Evolutionary conservation across 92 coral and sea anemone species (phyloP).

Genomic region (Phenganax stokvisi): DNA sequence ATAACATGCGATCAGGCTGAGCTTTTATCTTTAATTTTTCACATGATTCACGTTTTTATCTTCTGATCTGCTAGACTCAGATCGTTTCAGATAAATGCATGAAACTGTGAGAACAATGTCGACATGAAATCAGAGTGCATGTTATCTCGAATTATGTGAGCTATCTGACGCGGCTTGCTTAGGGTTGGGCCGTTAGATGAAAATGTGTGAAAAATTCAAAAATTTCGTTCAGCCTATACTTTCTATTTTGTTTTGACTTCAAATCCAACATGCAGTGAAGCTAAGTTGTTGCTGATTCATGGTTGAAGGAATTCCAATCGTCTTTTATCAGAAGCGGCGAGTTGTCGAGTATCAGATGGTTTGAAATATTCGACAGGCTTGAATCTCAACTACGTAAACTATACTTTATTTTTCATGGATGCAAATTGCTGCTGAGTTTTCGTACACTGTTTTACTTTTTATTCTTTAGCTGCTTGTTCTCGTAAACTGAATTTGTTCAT

Average conservation of each 20-base stretch:
- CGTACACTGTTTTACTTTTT: neutral
- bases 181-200: neutral
- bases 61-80: no score
- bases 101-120: no score
- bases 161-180: no score
- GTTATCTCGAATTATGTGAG: no score
- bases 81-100: no score
- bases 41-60: no score
- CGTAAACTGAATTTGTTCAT: no score
- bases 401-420: neutral
- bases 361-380: neutral
- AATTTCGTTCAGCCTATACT: neutral
- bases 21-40: no score
- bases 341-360: neutral
- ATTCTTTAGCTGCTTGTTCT: no score
- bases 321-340: neutral
- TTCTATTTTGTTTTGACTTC: neutral
- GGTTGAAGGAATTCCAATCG: neutral
- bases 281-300: neutral
- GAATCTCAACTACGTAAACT: neutral
- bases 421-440: no score
- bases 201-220: neutral
- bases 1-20: no score
- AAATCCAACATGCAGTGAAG: neutral
- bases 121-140: no score